A percentile compares a stretch with the other conserved stretches of the same genome.
Evolutionary conservation across 2,888 invertebrate species (phyloP).

Genomic region (Eurois occulta): DNA sequence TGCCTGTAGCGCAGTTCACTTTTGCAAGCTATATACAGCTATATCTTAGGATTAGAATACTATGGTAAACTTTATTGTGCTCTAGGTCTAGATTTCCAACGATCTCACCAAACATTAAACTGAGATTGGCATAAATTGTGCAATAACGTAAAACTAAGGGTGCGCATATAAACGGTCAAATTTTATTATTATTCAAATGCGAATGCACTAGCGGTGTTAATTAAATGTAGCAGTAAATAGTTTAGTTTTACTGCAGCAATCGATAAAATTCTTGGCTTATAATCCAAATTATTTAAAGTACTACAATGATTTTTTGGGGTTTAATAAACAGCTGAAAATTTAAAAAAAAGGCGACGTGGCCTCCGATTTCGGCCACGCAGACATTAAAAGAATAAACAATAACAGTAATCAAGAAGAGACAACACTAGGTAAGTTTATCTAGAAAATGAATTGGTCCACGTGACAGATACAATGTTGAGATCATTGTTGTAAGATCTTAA

Average conservation of each 20-base stretch:
- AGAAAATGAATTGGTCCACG: background rate
- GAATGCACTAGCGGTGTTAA: slow-evolving; percentile 65
- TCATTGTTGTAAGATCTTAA: background rate
- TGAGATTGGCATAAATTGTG: slow-evolving; percentile 50
- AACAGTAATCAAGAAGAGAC: background rate
- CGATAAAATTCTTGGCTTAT: slow-evolving; percentile 18
- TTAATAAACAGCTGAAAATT: background rate
- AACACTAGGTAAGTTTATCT: background rate
- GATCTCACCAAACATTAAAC: slow-evolving; percentile 46
- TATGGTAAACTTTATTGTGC: slow-evolving; percentile 25
- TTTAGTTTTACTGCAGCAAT: slow-evolving; percentile 69
- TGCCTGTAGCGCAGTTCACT: background rate
- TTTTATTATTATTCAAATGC: slow-evolving; percentile 74
- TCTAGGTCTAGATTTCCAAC: slow-evolving; percentile 25
- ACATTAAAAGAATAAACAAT: background rate
- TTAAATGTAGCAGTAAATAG: slow-evolving; percentile 72
- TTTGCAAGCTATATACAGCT: background rate
- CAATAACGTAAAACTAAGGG: slow-evolving; percentile 62
- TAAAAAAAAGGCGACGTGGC: background rate
- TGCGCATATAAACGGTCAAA: slow-evolving; percentile 64
- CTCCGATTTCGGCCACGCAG: background rate
- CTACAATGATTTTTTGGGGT: background rate
- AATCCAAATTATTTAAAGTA: slow-evolving; percentile 25
- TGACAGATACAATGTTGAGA: background rate
- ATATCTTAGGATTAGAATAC: background rate